Conservation (phyloP, 2,888 invertebrate species). For the Ophraella communa region DNA sequence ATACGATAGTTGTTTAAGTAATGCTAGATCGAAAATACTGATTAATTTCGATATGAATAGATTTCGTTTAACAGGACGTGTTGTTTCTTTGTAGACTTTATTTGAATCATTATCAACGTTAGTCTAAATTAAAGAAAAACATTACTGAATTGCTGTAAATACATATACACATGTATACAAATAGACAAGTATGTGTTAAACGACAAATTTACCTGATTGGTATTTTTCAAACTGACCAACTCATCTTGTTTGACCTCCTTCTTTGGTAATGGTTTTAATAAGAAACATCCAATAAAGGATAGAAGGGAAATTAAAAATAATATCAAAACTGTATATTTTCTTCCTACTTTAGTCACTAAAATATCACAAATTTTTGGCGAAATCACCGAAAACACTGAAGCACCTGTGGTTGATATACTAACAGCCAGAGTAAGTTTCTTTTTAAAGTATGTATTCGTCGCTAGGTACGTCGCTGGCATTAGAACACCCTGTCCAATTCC, state of each 20-base stretch:
- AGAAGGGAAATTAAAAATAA: slow-evolving; percentile 61
- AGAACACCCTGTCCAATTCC: slow-evolving; percentile 61
- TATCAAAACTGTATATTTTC: slow-evolving; percentile 60
- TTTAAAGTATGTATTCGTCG: slow-evolving; percentile 62
- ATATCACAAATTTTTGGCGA: slow-evolving; percentile 61
- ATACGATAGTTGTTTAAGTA: slow-evolving; percentile 52
- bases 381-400: slow-evolving; percentile 60
- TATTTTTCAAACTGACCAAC: slow-evolving; percentile 1
- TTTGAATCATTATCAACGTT: slow-evolving; percentile 27
- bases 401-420: slow-evolving; percentile 60
- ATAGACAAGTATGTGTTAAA: too few relatives aligned
- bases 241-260: slow-evolving; percentile 11
- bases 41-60: slow-evolving; percentile 44
- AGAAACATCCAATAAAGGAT: slow-evolving; percentile 59
- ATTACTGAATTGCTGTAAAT: not conserved
- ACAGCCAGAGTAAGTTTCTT: slow-evolving; percentile 61
- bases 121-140: slow-evolving; percentile 31
- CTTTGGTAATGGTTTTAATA: slow-evolving; percentile 58
- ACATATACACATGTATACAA: too few relatives aligned
- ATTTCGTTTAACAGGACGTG: slow-evolving; percentile 38
- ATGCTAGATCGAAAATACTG: slow-evolving; percentile 52
- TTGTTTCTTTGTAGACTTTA: slow-evolving; percentile 50
- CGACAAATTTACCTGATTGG: slow-evolving; percentile 12
- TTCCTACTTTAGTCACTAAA: slow-evolving; percentile 56
- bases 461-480: slow-evolving; percentile 60